Evolutionary conservation across 1,140 invertebrate genomes (phyloP).

Genomic region (Zophobas morio): DNA sequence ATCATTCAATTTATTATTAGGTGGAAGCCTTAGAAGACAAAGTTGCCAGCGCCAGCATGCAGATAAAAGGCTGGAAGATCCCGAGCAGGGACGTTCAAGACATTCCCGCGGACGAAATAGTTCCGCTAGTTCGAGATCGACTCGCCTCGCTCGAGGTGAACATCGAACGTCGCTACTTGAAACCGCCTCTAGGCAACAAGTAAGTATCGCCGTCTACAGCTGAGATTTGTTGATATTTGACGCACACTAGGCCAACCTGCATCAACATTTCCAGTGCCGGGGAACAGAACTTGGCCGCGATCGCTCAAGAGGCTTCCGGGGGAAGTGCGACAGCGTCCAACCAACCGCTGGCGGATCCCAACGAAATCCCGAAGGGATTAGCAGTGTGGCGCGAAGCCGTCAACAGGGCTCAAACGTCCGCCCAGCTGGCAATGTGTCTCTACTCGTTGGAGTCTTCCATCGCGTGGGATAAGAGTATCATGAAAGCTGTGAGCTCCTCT

Average conservation of each 20-base stretch:
- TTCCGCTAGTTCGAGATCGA: slow-evolving; percentile 82
- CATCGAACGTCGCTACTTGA: slow-evolving; percentile 93
- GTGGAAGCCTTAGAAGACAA: slow-evolving; percentile 94
- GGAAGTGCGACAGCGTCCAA: slow-evolving; percentile 43
- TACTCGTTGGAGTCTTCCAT: slow-evolving; percentile 92
- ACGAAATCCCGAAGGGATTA: slow-evolving; percentile 78
- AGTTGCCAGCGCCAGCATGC: slow-evolving; percentile 93
- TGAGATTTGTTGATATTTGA: not conserved
- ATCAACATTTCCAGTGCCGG: slow-evolving; percentile 68
- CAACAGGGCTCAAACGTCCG: slow-evolving; percentile 83
- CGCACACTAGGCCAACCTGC: slow-evolving; percentile 13
- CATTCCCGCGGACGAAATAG: slow-evolving; percentile 73
- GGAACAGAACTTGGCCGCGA: slow-evolving; percentile 71
- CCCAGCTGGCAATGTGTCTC: slow-evolving; percentile 92
- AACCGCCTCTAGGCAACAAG: slow-evolving; percentile 90
- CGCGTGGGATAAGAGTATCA: slow-evolving; percentile 98
- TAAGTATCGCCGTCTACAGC: slow-evolving; percentile 65
- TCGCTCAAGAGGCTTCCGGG: slow-evolving; percentile 68
- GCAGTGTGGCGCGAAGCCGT: slow-evolving; percentile 92
- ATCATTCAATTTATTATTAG: slow-evolving; percentile 49
- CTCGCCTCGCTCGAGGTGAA: slow-evolving; percentile 88
- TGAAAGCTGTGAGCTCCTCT: slow-evolving; percentile 93
- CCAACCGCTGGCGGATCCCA: slow-evolving; percentile 55
- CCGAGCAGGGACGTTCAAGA: slow-evolving; percentile 73
- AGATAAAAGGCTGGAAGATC: slow-evolving; percentile 92